Evolutionary conservation across 2,797 vertebrate genomes (phyloP).

Genomic region (Tarsius wallacei): DNA sequence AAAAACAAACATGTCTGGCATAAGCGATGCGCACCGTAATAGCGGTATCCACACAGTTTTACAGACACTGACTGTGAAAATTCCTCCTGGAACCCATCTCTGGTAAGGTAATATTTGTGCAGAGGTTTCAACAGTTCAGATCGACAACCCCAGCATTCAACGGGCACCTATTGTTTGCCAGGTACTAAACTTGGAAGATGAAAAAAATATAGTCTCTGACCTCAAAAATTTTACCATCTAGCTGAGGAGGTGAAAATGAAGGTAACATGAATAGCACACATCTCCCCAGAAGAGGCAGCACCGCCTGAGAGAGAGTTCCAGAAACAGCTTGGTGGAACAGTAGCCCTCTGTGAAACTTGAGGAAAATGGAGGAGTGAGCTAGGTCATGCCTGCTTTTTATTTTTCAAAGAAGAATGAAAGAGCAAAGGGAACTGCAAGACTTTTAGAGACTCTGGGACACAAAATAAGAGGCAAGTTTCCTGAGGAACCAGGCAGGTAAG

Average conservation of each 20-base stretch:
- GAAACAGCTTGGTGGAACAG: rapidly evolving
- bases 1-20: rapidly evolving
- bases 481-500: not conserved
- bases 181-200: not conserved
- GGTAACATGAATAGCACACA: rapidly evolving
- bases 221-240: not conserved
- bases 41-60: no score
- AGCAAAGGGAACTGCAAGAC: no score
- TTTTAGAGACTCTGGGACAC: not conserved
- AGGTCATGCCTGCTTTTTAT: not conserved
- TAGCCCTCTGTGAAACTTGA: no score
- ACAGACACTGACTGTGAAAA: not conserved
- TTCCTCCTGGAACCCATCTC: rapidly evolving
- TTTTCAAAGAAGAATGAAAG: not conserved
- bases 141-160: rapidly evolving
- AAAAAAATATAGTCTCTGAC: not conserved
- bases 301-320: no score
- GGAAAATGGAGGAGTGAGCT: not conserved
- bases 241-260: not conserved
- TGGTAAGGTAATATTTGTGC: not conserved
- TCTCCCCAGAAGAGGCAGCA: not conserved
- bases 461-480: not conserved
- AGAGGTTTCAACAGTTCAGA: not conserved
- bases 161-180: not conserved
- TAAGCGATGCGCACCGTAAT: no score